phyloP scores from a whole-genome alignment of 1,140 invertebrate genomes.

The Pteromalus puparum region DNA sequence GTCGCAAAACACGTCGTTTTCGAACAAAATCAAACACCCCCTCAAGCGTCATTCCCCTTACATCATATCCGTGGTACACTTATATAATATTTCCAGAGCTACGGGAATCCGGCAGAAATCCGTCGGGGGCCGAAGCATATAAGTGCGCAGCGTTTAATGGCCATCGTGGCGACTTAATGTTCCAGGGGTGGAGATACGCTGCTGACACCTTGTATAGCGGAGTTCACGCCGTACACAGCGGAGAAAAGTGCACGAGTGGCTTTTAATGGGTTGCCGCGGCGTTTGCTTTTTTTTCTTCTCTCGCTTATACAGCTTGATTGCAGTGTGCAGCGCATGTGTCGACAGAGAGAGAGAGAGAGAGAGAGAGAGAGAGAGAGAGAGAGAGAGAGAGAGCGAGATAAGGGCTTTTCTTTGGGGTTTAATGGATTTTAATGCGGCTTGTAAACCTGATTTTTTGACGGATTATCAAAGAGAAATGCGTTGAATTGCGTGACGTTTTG shows the following conservation, averaged over 20 bases:
- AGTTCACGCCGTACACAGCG: background rate
- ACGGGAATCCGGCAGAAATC: conserved; percentile 19
- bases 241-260: background rate
- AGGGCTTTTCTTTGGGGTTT: background rate
- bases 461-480: background rate
- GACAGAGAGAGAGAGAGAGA: too few relatives aligned
- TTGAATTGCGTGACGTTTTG: background rate
- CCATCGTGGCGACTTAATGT: conserved; percentile 10
- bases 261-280: background rate
- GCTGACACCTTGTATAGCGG: conserved; percentile 13
- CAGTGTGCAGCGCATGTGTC: background rate
- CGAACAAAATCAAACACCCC: background rate
- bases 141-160: conserved; percentile 29
- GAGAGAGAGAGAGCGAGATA: background rate
- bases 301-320: background rate
- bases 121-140: background rate
- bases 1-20: background rate
- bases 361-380: too few relatives aligned
- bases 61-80: too few relatives aligned
- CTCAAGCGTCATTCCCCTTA: too few relatives aligned
- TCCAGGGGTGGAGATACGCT: conserved; percentile 18
- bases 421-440: conserved; percentile 28
- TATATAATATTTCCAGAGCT: background rate
- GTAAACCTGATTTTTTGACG: conserved; percentile 11
- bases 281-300: conserved; percentile 1